These are phyloP conservation scores for Cavia porcellus DNA, from an alignment of 2,113 vertebrate genomes.

Conservation along the genomic window DNA sequence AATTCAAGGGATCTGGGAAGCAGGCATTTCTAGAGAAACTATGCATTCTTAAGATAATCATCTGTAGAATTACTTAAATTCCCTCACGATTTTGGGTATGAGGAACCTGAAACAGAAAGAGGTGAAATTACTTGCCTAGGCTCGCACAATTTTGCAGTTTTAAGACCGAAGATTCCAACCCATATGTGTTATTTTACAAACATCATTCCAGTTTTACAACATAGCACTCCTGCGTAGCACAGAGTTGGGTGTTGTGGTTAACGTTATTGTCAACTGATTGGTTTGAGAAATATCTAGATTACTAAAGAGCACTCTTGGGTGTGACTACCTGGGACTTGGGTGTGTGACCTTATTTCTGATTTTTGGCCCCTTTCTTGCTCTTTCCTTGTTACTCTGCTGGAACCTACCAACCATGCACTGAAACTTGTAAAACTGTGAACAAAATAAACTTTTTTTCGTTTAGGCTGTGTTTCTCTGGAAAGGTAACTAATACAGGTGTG, in stretches of 20 bases:
- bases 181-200: conserved; percentile 28
- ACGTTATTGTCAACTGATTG: background rate
- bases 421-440: background rate
- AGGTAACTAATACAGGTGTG: background rate
- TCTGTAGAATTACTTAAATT: too few relatives aligned
- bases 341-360: background rate
- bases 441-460: background rate
- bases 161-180: conserved; percentile 27
- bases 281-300: background rate
- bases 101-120: conserved; percentile 35
- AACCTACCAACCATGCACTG: background rate
- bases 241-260: background rate
- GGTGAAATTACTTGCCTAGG: conserved; percentile 10
- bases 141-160: background rate
- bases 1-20: background rate
- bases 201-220: conserved; percentile 24
- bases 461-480: background rate
- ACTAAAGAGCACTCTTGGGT: background rate
- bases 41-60: background rate
- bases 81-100: background rate
- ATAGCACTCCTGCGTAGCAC: background rate
- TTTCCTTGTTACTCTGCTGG: background rate
- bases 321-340: background rate
- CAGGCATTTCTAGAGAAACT: conserved; percentile 51
- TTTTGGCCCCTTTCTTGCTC: background rate